Evolutionary conservation across 1,140 invertebrate species (phyloP).

Genomic region (Brachionus sp.): DNA sequence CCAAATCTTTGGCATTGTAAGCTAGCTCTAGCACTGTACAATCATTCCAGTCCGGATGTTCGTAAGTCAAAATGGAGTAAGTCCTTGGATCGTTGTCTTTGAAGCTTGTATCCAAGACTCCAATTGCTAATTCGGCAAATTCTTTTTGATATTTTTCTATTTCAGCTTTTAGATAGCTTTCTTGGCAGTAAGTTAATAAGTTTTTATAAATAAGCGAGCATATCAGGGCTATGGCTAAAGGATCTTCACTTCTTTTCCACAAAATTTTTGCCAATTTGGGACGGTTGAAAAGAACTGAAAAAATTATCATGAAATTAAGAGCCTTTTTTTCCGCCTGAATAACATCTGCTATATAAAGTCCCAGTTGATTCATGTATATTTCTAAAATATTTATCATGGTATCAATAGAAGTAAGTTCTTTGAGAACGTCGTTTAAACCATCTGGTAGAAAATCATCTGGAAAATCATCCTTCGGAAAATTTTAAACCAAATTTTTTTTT

Average conservation of each 20-base stretch:
- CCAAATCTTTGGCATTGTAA: conserved; percentile 52
- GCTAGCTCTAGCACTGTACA: conserved; percentile 54
- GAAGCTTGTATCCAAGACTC: conserved; percentile 57
- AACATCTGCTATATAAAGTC: conserved; percentile 51
- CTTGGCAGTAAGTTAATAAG: conserved; percentile 48
- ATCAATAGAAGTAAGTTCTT: conserved; percentile 52
- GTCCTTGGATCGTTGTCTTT: conserved; percentile 54
- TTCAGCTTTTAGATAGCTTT: conserved; percentile 49
- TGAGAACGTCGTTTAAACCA: conserved; percentile 52
- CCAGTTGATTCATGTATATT: conserved; percentile 53
- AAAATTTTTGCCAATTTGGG: conserved; percentile 57
- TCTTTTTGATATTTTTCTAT: conserved; percentile 52
- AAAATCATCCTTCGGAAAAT: conserved; percentile 21
- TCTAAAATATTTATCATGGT: conserved; percentile 57
- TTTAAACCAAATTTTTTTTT: not conserved
- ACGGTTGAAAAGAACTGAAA: conserved; percentile 57
- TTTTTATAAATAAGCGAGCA: conserved; percentile 51
- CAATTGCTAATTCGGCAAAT: conserved; percentile 58
- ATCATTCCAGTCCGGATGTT: conserved; percentile 57
- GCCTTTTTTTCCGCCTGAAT: conserved; percentile 55
- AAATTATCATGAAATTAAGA: conserved; percentile 54
- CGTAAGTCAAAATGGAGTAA: conserved; percentile 55
- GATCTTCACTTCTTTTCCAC: conserved; percentile 60
- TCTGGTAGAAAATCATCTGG: conserved; percentile 46
- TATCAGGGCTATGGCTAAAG: conserved; percentile 59